These are phyloP conservation scores for Hafferia zeledoni DNA, from an alignment of 2,797 vertebrate genomes.

Conservation along the genomic window DNA sequence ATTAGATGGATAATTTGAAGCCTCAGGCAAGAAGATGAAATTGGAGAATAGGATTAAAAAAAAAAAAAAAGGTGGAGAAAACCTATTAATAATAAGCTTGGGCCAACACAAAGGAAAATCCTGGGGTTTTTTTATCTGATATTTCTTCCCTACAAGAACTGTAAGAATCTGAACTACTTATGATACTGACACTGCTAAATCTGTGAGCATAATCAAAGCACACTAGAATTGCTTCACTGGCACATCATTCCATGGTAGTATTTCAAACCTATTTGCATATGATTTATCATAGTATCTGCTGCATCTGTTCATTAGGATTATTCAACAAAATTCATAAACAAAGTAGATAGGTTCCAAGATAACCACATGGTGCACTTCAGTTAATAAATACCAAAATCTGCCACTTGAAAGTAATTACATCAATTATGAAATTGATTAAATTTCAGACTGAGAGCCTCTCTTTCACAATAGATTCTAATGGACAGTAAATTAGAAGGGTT, in stretches of 20 bases:
- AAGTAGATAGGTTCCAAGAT: not conserved
- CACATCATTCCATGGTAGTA: not conserved
- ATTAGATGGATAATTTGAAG: constrained; percentile 30
- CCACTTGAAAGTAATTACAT: not conserved
- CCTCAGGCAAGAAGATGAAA: not conserved
- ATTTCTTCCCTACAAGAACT: not conserved
- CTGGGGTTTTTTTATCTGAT: not conserved
- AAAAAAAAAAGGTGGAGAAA: not conserved
- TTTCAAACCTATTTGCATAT: constrained; percentile 32
- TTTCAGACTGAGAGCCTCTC: not conserved
- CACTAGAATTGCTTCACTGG: not conserved
- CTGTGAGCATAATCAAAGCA: not conserved
- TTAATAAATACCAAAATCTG: constrained; percentile 6
- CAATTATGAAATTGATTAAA: constrained; percentile 6
- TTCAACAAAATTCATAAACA: constrained; percentile 20
- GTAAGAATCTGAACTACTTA: not conserved
- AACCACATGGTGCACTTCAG: not conserved
- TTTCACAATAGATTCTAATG: not conserved
- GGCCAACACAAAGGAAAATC: not conserved
- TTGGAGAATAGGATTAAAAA: not conserved
- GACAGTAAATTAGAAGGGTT: not conserved
- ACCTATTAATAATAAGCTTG: not conserved
- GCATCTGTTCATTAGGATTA: not conserved
- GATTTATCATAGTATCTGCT: constrained; percentile 19
- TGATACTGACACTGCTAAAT: not conserved